Conservation (phyloP, 2,113 vertebrate genomes). For the Polypterus bichir region DNA sequence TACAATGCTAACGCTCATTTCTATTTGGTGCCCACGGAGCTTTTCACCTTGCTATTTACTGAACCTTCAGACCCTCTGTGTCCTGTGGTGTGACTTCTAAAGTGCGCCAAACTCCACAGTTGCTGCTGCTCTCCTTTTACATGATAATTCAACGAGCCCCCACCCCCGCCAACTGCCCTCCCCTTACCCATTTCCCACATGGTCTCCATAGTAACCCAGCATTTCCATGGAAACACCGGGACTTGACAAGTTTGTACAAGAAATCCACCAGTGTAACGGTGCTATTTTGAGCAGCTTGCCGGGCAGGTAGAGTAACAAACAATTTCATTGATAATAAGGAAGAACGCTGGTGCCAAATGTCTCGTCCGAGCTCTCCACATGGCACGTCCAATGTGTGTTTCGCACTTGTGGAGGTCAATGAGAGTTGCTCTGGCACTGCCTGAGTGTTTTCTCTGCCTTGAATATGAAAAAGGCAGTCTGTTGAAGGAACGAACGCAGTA, state of each 20-base stretch:
- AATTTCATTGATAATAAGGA: neutral
- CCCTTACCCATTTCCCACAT: conserved; percentile 21
- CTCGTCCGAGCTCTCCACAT: neutral
- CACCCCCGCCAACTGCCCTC: no score
- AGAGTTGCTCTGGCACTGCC: no score
- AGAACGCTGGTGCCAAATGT: neutral
- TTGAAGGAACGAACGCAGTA: conserved; percentile 1
- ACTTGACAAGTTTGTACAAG: conserved; percentile 40
- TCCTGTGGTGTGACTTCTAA: no score
- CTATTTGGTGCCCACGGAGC: no score
- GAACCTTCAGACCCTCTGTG: no score
- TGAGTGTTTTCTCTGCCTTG: neutral
- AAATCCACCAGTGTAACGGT: conserved; percentile 21
- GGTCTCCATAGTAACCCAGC: conserved; percentile 43
- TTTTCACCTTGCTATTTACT: no score
- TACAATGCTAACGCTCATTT: no score
- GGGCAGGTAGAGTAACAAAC: conserved; percentile 18
- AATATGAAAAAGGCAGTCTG: neutral
- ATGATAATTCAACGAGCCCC: no score
- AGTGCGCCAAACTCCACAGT: no score
- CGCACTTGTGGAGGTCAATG: neutral
- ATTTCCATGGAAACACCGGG: conserved; percentile 31
- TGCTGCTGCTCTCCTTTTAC: no score
- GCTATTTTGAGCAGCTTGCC: conserved; percentile 25
- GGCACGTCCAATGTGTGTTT: neutral